Evolutionary conservation across 2,888 invertebrate genomes (phyloP).

Genomic region (Cyclophora albipunctata): DNA sequence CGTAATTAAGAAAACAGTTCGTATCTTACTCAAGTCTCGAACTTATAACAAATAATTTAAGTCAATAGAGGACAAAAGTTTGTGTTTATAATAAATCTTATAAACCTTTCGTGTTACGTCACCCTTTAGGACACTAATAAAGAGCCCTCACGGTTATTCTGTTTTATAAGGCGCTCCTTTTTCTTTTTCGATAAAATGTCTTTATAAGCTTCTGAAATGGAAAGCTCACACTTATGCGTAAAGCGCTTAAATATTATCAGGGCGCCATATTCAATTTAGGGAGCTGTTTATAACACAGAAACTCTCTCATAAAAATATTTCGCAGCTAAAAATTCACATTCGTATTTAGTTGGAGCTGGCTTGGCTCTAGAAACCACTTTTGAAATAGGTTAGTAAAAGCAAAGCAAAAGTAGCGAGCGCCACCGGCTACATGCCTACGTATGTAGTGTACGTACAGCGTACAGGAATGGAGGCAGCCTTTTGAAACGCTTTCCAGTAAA

Average conservation of each 20-base stretch:
- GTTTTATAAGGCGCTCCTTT: slow-evolving; percentile 24
- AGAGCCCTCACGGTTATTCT: slow-evolving; percentile 21
- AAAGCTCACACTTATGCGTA: slow-evolving; percentile 15
- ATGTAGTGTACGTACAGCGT: slow-evolving; percentile 3
- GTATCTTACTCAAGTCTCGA: too few species aligned
- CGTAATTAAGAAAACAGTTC: too few species aligned
- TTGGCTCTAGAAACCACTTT: slow-evolving; percentile 14
- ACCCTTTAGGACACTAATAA: slow-evolving; percentile 26
- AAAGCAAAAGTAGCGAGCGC: slow-evolving; percentile 3
- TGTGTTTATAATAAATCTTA: slow-evolving; percentile 11
- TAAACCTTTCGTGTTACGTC: slow-evolving; percentile 18
- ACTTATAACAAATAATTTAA: not conserved
- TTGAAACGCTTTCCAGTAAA: not conserved
- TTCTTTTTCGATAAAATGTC: slow-evolving; percentile 30
- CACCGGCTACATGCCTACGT: slow-evolving; percentile 5
- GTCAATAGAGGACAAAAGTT: not conserved
- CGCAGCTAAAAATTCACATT: slow-evolving; percentile 5
- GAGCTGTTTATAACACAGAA: not conserved
- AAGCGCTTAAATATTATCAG: slow-evolving; percentile 9
- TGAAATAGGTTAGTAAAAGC: slow-evolving; percentile 22
- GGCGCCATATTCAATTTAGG: too few species aligned
- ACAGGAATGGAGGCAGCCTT: not conserved
- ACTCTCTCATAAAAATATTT: not conserved
- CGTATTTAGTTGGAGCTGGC: slow-evolving; percentile 8
- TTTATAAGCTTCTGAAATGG: slow-evolving; percentile 23